Base-by-base conservation (phyloP, 2,113 vertebrate species). In the Quiscalus mexicanus region DNA sequence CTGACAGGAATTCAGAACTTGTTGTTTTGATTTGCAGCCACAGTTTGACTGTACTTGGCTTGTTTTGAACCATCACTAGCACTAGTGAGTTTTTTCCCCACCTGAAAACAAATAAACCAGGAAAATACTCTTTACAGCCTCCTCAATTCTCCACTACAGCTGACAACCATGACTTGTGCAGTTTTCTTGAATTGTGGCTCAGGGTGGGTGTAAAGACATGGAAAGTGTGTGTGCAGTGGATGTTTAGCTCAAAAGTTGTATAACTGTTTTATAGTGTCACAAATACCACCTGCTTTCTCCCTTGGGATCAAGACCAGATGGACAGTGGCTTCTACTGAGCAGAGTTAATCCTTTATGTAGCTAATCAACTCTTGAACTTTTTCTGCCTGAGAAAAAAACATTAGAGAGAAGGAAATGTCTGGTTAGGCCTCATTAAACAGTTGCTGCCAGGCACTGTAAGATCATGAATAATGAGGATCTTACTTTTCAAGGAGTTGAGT, bases 221-320 rank as follows among this genome's bases (percentile, higher is more conserved):
- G 5, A 58, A 52, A 44, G 4, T 31, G 15, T 37, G 39, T 59
- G 13, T 45, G 37, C 4, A 10, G 42, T 60, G 45, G n/a, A 37
- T 62, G 64, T 64, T 90, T 35, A 77, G 23, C 55, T 73, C 73
- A 86, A 44, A 87, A 81, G 63, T 50, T 62, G 41, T 92, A 42
- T 64, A 77, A 52, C 63, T 83, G 39, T 60, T 42, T 30, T 83
- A 65, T 91, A 92, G 30, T 50, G 56, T 92, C 93, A 96, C 63
- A 50, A 31, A 2, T 30, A 60, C 30, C 81, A 93, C 30, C 47
- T 68, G 27, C 76, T 94, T 97, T 94, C 85, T 90, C 78, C 71
- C 68, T 44, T 82, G 74, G 42, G 37, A 95, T 81, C 64, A 94
- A 80, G 44, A 88, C 52, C 85, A 97, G 84, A 87, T 59, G 55